These are phyloP conservation scores for Brachyalestes nurse DNA, from an alignment of 2,797 vertebrate genomes.

Conservation along the genomic window DNA sequence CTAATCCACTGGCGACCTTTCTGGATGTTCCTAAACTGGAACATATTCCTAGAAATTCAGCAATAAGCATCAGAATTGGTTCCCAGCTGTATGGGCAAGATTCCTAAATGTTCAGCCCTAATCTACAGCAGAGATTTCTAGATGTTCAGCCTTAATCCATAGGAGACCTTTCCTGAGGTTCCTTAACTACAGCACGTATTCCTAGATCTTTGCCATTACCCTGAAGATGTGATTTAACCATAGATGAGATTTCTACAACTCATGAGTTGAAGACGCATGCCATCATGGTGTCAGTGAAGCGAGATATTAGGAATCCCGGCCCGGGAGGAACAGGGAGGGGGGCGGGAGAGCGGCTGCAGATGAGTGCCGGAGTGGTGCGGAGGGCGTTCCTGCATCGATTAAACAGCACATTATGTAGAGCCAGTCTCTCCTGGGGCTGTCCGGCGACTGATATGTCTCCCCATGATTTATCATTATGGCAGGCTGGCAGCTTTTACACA, in stretches of 20 bases:
- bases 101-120: neutral
- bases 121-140: neutral
- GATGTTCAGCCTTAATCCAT: neutral
- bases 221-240: neutral
- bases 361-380: conserved; percentile 36
- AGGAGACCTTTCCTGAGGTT: neutral
- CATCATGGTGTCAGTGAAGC: neutral
- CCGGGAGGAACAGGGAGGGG: neutral
- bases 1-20: neutral
- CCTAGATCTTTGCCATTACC: neutral
- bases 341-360: conserved; percentile 16
- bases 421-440: conserved; percentile 43
- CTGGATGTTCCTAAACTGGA: neutral
- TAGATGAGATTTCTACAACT: neutral
- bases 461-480: conserved; percentile 61
- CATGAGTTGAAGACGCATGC: too few relatives aligned
- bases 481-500: conserved; percentile 51
- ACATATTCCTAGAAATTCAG: neutral
- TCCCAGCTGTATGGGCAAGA: neutral
- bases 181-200: neutral
- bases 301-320: conserved; percentile 24
- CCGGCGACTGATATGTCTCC: conserved; percentile 46
- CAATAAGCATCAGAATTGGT: neutral
- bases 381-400: conserved; percentile 59
- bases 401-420: conserved; percentile 52